A percentile compares a stretch with the other conserved stretches of the same genome.
Evolutionary conservation across 1,140 invertebrate species (phyloP).

Genomic region (silkworm (Bombyx mori)): DNA sequence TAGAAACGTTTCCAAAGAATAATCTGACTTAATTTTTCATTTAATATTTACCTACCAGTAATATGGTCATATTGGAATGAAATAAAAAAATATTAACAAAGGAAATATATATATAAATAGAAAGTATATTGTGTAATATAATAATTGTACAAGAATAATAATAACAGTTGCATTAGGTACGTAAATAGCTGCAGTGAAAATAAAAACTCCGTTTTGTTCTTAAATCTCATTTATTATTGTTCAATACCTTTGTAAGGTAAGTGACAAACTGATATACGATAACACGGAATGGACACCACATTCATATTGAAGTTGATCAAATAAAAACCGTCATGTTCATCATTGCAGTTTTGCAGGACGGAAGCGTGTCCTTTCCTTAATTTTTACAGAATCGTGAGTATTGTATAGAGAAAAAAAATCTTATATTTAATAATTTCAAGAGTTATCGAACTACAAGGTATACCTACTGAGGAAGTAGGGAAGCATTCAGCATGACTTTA

Average conservation of each 20-base stretch:
- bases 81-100: no score
- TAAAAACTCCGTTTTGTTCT: conserved; percentile 1
- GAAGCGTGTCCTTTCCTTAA: conserved; percentile 54
- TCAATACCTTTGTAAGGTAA: conserved; percentile 61
- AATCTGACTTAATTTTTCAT: no score
- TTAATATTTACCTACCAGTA: no score
- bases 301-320: conserved; percentile 21
- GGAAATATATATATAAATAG: no score
- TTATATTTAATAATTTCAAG: conserved; percentile 62
- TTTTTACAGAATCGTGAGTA: conserved; percentile 32
- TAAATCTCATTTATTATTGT: conserved; percentile 41
- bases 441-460: conserved; percentile 45
- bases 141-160: no score
- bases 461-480: conserved; percentile 48
- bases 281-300: conserved; percentile 51
- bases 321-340: conserved; percentile 20
- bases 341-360: conserved; percentile 51
- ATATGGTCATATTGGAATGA: no score
- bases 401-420: conserved; percentile 52
- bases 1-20: no score
- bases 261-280: conserved; percentile 44
- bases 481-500: conserved; percentile 62
- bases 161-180: no score
- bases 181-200: not conserved
- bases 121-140: no score